These are phyloP conservation scores for Montipora cactus DNA, from an alignment of 64 coral and sea anemone genomes.

Conservation along the genomic window DNA sequence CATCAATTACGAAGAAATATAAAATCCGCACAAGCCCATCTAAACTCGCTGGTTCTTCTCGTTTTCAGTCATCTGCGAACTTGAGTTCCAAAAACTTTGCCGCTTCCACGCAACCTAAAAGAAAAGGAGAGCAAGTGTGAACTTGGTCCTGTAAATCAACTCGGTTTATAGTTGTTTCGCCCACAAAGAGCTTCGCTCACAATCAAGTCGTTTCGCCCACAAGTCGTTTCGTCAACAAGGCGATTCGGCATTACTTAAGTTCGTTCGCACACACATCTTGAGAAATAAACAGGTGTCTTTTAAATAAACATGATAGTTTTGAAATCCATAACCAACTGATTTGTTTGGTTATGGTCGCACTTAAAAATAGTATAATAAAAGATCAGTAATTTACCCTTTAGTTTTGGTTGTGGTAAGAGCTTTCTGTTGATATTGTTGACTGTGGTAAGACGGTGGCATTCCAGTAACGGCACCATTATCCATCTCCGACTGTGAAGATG, in stretches of 20 bases:
- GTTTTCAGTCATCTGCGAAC: slow-evolving; percentile 66
- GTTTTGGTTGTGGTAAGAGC: slow-evolving; percentile 76
- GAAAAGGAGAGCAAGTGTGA: not conserved
- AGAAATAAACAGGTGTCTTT: no score
- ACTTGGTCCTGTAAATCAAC: not conserved
- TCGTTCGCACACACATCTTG: no score
- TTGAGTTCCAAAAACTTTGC: slow-evolving; percentile 75
- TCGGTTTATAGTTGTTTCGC: no score
- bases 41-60: not conserved
- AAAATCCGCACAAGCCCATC: slow-evolving; percentile 14
- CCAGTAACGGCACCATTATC: slow-evolving; percentile 77
- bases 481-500: slow-evolving; percentile 87
- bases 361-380: no score
- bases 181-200: no score
- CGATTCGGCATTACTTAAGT: no score
- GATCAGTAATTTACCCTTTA: slow-evolving; percentile 66
- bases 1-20: slow-evolving; percentile 12
- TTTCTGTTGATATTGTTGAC: slow-evolving; percentile 96
- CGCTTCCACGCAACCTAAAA: slow-evolving; percentile 51
- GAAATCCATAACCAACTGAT: no score
- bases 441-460: slow-evolving; percentile 78
- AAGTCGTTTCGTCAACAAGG: no score
- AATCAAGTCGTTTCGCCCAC: no score
- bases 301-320: no score
- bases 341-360: no score